These are phyloP conservation scores for Lottia scabra DNA, from an alignment of 2,888 invertebrate genomes.

Conservation along the genomic window DNA sequence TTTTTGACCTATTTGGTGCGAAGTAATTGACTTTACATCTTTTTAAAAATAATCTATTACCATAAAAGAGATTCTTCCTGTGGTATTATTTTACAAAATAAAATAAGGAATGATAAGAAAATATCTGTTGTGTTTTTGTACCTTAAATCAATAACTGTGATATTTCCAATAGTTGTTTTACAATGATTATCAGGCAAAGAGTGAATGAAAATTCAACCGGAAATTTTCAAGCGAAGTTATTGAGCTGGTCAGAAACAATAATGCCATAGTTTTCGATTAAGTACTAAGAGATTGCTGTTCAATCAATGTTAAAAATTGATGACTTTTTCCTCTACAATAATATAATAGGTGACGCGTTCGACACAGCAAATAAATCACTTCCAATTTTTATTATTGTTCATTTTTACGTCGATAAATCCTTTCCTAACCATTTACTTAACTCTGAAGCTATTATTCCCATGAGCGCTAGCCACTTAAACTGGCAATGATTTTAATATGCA, in stretches of 20 bases:
- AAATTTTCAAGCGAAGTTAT: constrained; percentile 3
- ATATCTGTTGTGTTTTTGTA: too few relatives aligned
- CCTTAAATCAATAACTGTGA: too few relatives aligned
- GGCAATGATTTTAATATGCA: constrained; percentile 4
- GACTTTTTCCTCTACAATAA: constrained; percentile 18
- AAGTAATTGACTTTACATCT: too few relatives aligned
- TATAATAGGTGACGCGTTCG: constrained; percentile 12
- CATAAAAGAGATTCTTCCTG: too few relatives aligned
- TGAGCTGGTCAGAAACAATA: constrained; percentile 3
- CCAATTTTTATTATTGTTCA: constrained; percentile 18
- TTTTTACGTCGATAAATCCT: background rate
- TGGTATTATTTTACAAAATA: too few relatives aligned
- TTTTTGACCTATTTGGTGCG: too few relatives aligned
- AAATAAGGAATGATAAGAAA: too few relatives aligned
- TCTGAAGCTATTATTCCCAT: constrained; percentile 8
- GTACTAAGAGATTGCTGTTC: constrained; percentile 10
- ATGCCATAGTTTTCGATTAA: constrained; percentile 13
- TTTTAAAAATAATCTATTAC: too few relatives aligned
- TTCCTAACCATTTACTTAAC: constrained; percentile 16
- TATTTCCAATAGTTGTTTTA: too few relatives aligned
- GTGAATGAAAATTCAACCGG: background rate
- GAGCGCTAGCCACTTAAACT: constrained; percentile 16
- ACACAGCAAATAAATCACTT: constrained; percentile 18
- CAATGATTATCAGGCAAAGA: too few relatives aligned
- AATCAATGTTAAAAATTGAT: constrained; percentile 20